Evolutionary conservation across 2,888 invertebrate species (phyloP).

Genomic region (Octonoba sinensis): DNA sequence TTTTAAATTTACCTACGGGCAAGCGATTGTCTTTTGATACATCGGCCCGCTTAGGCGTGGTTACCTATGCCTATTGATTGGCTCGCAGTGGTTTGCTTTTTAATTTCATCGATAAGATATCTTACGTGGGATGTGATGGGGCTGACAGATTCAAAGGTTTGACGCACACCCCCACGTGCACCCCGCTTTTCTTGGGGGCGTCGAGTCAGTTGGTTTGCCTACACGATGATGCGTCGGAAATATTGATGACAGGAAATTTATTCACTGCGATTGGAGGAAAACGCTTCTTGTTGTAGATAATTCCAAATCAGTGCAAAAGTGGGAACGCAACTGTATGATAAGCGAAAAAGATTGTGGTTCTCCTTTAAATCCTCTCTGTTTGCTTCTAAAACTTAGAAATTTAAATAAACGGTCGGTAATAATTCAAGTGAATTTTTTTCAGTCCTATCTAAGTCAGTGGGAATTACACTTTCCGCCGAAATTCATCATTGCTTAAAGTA

Average conservation of each 20-base stretch:
- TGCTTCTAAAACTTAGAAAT: too few species aligned
- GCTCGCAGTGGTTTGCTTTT: conserved; percentile 16
- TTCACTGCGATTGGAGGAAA: too few species aligned
- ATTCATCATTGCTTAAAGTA: too few species aligned
- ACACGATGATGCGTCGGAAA: conserved; percentile 9
- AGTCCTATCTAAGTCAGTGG: too few species aligned
- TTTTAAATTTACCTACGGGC: neutral
- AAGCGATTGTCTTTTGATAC: conserved; percentile 1
- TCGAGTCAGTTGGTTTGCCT: neutral
- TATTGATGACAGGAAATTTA: neutral
- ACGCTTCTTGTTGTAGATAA: too few species aligned
- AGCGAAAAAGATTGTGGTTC: too few species aligned
- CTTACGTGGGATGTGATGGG: conserved; percentile 44
- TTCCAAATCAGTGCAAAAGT: too few species aligned
- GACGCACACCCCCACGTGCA: conserved; percentile 22
- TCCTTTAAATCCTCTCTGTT: too few species aligned
- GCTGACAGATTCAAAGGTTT: conserved; percentile 43
- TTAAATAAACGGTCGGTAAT: too few species aligned
- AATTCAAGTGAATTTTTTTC: too few species aligned
- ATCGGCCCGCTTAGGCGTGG: conserved; percentile 25
- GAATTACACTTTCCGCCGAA: too few species aligned
- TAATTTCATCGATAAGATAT: conserved; percentile 52
- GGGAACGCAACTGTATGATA: too few species aligned
- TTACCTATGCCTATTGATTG: conserved; percentile 40
- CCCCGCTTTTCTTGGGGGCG: conserved; percentile 19